These are phyloP conservation scores for Phorcus lineatus DNA, from an alignment of 2,888 invertebrate species.

Conservation along the genomic window DNA sequence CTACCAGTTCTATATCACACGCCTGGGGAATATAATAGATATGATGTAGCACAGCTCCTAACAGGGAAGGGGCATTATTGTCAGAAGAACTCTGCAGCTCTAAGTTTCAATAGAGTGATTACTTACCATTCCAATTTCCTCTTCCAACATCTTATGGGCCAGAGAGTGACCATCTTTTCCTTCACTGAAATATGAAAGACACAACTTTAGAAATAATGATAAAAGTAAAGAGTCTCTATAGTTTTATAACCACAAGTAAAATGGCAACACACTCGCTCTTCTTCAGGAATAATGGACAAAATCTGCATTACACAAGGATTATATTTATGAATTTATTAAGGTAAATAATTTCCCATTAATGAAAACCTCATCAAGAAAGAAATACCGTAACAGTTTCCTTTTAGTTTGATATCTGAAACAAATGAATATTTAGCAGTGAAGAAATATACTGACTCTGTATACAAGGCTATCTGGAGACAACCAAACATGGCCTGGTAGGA, in stretches of 20 bases:
- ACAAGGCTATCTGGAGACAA: conserved; percentile 41
- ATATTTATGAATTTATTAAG: no score
- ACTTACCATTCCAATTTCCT: conserved; percentile 51
- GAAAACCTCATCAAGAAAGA: no score
- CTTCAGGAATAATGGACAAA: no score
- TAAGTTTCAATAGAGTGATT: no score
- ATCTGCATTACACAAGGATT: no score
- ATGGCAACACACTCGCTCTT: not conserved
- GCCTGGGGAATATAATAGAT: not conserved
- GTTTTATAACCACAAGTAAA: not conserved
- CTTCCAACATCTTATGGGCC: conserved; percentile 44
- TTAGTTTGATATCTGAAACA: not conserved
- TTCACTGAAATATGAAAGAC: conserved; percentile 38
- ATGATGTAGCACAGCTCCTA: no score
- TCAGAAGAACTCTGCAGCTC: not conserved
- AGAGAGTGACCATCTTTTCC: conserved; percentile 41
- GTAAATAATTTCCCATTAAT: no score
- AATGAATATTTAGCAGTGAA: no score
- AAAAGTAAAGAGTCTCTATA: no score
- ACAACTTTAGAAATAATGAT: not conserved
- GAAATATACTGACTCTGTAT: conserved; percentile 39
- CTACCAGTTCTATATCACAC: not conserved
- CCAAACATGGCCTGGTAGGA: conserved; percentile 39
- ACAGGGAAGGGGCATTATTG: no score
- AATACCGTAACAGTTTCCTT: no score